These are phyloP conservation scores for Rapana venosa DNA, from an alignment of 2,888 invertebrate species.

Conservation along the genomic window DNA sequence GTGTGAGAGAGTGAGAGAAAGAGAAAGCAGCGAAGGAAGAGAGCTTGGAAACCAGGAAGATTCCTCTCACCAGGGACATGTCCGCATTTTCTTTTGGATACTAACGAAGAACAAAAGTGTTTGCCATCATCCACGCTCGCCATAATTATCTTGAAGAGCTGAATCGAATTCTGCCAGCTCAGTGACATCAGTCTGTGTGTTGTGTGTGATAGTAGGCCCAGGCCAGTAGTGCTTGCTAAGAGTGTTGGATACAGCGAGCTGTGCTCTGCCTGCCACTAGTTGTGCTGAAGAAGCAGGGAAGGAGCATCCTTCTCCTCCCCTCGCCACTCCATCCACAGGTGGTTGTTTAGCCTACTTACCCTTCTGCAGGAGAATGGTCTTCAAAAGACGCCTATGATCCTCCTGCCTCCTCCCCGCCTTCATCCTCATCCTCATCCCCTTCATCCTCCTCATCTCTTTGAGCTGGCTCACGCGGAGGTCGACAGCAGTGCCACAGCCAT, in stretches of 20 bases:
- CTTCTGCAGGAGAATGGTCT: background rate
- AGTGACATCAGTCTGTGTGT: background rate
- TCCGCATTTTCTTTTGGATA: conserved; percentile 9
- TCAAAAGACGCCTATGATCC: conserved; percentile 24
- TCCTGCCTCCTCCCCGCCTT: conserved; percentile 30
- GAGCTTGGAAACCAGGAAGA: background rate
- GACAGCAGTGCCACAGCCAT: conserved; percentile 49
- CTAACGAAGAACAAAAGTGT: background rate
- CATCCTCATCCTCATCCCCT: background rate
- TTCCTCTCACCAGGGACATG: background rate
- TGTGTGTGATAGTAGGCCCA: background rate
- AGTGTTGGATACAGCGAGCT: background rate
- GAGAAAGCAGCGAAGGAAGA: conserved; percentile 20
- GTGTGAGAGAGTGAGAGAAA: conserved; percentile 33
- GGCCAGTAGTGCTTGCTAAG: too few relatives aligned
- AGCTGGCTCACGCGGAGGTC: conserved; percentile 35
- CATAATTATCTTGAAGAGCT: background rate
- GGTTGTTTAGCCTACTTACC: background rate
- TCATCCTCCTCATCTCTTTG: conserved; percentile 11
- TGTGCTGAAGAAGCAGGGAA: conserved; percentile 15
- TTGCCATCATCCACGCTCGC: background rate
- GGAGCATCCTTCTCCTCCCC: background rate
- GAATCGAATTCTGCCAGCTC: background rate
- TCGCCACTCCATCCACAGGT: conserved; percentile 3
- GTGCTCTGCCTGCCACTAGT: background rate